Evolutionary conservation across 2,888 invertebrate genomes (phyloP).

Genomic region (Aporophyla nigra): DNA sequence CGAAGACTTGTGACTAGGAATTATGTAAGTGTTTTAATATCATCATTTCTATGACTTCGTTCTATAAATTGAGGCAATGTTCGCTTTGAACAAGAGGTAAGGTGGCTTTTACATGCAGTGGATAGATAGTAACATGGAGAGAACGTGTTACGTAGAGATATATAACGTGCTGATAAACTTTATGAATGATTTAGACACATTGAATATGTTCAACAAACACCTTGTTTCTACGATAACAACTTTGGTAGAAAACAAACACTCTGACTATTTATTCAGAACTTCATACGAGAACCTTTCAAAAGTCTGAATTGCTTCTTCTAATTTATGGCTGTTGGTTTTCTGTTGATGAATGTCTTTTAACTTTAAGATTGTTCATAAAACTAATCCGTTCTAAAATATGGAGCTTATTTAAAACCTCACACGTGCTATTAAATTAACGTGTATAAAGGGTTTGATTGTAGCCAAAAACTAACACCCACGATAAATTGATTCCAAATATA

Average conservation of each 20-base stretch:
- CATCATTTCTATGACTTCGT: not conserved
- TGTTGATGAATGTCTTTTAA: slow-evolving; percentile 1
- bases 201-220: slow-evolving; percentile 9
- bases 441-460: not conserved
- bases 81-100: not conserved
- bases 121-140: not conserved
- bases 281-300: slow-evolving; percentile 13
- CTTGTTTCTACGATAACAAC: slow-evolving; percentile 19
- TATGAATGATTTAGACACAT: not conserved
- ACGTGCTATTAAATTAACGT: not conserved
- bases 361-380: not conserved
- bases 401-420: not conserved
- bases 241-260: not conserved
- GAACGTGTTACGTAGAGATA: not conserved
- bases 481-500: not conserved
- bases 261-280: slow-evolving; percentile 3
- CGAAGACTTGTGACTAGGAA: not conserved
- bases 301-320: not conserved
- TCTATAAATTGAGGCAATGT: not conserved
- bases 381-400: not conserved
- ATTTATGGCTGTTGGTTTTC: slow-evolving; percentile 14
- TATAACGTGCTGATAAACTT: not conserved
- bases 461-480: not conserved
- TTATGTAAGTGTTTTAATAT: not conserved
- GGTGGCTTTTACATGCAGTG: no score